Evolutionary conservation across 2,888 invertebrate genomes (phyloP).

Genomic region (Eumacrocentrus americanus): DNA sequence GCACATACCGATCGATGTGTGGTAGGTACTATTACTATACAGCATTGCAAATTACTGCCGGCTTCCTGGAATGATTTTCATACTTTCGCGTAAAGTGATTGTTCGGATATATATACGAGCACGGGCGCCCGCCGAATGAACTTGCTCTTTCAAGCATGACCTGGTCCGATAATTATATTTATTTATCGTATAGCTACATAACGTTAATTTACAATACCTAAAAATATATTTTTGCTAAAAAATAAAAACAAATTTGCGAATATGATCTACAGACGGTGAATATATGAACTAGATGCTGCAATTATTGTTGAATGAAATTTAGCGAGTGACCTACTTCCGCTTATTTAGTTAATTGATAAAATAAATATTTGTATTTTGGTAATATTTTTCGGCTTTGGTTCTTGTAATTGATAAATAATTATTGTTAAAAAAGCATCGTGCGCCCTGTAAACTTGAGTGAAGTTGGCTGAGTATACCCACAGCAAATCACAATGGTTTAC

Average conservation of each 20-base stretch:
- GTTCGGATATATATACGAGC: conserved; percentile 40
- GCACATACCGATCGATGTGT: not conserved
- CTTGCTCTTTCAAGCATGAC: conserved; percentile 57
- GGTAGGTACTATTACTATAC: not conserved
- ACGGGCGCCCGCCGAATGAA: conserved; percentile 35
- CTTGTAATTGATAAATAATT: not conserved
- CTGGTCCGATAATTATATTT: conserved; percentile 58
- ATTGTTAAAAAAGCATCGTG: not conserved
- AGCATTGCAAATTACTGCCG: conserved; percentile 24
- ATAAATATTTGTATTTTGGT: no score
- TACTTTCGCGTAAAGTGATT: conserved; percentile 61
- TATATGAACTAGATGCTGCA: no score
- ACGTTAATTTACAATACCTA: no score
- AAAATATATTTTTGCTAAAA: conserved; percentile 12
- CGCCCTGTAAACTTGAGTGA: conserved; percentile 20
- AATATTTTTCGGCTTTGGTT: no score
- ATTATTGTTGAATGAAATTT: no score
- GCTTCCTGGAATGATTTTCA: conserved; percentile 55
- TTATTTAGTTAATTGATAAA: no score
- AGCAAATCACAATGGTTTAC: conserved; percentile 47
- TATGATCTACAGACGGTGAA: no score
- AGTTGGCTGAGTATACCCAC: conserved; percentile 10
- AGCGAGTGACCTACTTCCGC: no score
- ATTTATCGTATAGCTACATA: no score
- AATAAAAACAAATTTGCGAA: not conserved